Evolutionary conservation across 2,888 invertebrate species (phyloP).

Genomic region (Parthenolecanium corni): DNA sequence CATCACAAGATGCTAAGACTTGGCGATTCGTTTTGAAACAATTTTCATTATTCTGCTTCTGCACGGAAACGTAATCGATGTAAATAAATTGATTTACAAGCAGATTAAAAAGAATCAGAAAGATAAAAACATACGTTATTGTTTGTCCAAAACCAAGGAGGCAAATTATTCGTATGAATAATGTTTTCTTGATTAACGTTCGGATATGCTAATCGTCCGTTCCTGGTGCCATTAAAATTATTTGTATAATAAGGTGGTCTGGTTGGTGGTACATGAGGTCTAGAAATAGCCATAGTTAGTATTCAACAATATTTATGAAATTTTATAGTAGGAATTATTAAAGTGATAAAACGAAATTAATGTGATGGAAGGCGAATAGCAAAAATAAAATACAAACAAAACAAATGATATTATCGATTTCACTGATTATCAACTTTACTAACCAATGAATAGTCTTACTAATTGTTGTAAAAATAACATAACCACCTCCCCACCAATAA

Average conservation of each 20-base stretch:
- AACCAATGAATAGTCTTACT: background rate
- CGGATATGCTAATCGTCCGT: background rate
- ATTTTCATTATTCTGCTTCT: slow-evolving; percentile 2
- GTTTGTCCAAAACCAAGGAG: slow-evolving; percentile 6
- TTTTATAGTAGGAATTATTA: too few relatives aligned
- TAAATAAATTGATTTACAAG: background rate
- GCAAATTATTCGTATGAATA: background rate
- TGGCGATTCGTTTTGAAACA: background rate
- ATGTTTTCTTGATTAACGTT: slow-evolving; percentile 18
- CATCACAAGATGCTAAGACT: slow-evolving; percentile 6
- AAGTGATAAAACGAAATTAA: too few relatives aligned
- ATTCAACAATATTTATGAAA: too few relatives aligned
- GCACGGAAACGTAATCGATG: background rate
- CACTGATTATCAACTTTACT: background rate
- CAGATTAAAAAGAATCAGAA: background rate
- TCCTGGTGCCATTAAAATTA: slow-evolving; percentile 5
- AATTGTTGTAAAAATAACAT: background rate
- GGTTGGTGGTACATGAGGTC: background rate
- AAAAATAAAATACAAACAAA: too few relatives aligned
- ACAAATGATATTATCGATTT: background rate
- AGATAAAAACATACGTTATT: background rate
- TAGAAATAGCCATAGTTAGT: too few relatives aligned
- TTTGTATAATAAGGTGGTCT: slow-evolving; percentile 1
- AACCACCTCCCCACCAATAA: background rate
- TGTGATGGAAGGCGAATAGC: too few relatives aligned